Base-by-base conservation (phyloP, 1,140 invertebrate species). In the Orchesella cincta region DNA sequence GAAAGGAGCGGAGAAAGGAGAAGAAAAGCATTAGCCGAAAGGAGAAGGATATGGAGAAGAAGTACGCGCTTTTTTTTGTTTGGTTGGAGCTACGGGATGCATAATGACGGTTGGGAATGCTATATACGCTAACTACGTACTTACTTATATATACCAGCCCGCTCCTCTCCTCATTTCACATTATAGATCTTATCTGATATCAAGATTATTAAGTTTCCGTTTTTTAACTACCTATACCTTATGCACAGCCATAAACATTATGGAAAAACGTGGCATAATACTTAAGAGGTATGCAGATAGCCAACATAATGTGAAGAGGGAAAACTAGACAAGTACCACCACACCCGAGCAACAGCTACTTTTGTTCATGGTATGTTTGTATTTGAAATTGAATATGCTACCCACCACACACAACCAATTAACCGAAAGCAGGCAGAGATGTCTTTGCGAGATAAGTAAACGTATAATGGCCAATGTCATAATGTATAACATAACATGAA, bases 141-240 rank as follows among this genome's bases (percentile, higher is more conserved):
- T 18, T 57, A n/a, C 12, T 8, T 23, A 57, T 57, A 57, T n/a
- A 57, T 57, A 26, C 52, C 23, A 57, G 3, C 52, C 5, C 52
- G 52, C 3, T 14, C 23, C 23, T 12, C 52, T 14, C 12, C 20
- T 46, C 5, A 57, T 23, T 57, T 5, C 14, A 57, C 14, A 57
- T 3, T 46, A 57, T 26, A 57, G 23, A 57, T n/a, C 23, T 57
- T 57, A 57, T 57, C 12, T 57, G 23, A 57, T 23, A 57, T 57
- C 52, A 57, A 57, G 52, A 57, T 57, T 57, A 57, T 57, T n/a
- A 23, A 57, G 52, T 23, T 57, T 57, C 52, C 52, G 8, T 57
- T 26, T 57, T 57, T 23, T 57, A 14, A 57, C 23, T 14, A 57
- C 8, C 52, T 14, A 14, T 57, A 26, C 52, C 5, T 8, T 18